These are phyloP conservation scores for Onychomys arenicola DNA, from an alignment of 2,797 vertebrate species.

Conservation along the genomic window DNA sequence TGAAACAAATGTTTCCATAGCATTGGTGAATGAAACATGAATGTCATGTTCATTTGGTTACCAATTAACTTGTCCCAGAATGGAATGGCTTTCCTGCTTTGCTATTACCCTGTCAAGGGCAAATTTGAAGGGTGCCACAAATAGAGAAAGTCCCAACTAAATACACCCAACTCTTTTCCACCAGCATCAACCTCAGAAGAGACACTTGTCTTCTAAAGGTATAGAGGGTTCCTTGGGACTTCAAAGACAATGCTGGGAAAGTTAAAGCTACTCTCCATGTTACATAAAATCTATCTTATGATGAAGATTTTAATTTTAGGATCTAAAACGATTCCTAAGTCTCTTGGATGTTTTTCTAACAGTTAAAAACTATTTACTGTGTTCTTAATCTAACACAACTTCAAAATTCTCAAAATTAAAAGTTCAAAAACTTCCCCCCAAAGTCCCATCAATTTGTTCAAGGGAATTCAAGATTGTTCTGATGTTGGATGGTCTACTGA, in stretches of 20 bases:
- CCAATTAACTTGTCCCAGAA: neutral
- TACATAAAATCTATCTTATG: neutral
- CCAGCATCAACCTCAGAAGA: neutral
- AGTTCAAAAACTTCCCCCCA: neutral
- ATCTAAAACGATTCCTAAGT: neutral
- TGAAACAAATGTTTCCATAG: constrained; percentile 26
- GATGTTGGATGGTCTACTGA: too few species aligned
- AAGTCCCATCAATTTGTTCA: neutral
- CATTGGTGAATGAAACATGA: neutral
- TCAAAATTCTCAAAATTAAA: constrained; percentile 22
- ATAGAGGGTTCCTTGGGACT: neutral
- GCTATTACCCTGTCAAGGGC: neutral
- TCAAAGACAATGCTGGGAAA: neutral
- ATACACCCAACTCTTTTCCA: neutral
- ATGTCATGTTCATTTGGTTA: neutral
- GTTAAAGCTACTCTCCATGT: neutral
- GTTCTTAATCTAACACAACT: neutral
- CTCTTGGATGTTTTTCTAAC: constrained; percentile 10
- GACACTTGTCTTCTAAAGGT: neutral
- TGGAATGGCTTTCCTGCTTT: neutral
- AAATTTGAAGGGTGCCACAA: neutral
- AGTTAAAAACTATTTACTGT: neutral
- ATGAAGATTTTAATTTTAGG: neutral
- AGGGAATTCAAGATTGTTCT: neutral
- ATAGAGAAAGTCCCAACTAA: neutral